Evolutionary conservation across 2,888 invertebrate species (phyloP).

Genomic region (Trissolcus japonicus): DNA sequence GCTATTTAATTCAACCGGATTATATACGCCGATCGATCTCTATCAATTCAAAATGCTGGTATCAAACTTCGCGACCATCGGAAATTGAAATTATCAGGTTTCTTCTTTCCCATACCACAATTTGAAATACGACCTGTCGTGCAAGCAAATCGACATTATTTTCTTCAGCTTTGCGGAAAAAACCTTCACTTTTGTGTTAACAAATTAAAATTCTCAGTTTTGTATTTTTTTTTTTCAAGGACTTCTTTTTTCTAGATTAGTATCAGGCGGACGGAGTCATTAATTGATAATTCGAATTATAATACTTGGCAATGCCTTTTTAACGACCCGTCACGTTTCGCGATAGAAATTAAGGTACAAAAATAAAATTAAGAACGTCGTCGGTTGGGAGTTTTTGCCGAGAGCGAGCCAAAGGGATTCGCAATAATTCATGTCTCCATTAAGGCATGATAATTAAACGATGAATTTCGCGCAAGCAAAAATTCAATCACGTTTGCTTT

Average conservation of each 20-base stretch:
- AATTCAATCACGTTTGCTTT: conserved; percentile 20
- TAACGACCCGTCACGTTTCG: conserved; percentile 24
- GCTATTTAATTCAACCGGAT: conserved; percentile 6
- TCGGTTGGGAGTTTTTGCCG: no score
- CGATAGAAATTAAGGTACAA: conserved; percentile 24
- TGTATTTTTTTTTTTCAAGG: no score
- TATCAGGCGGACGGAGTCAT: conserved; percentile 11
- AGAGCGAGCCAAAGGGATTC: conserved; percentile 9
- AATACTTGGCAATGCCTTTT: conserved; percentile 30
- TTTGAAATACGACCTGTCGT: no score
- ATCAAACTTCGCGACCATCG: no score
- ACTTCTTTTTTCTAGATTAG: no score
- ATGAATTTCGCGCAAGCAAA: no score
- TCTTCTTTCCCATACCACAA: no score
- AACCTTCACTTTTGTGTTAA: not conserved
- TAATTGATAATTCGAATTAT: conserved; percentile 36
- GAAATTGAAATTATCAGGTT: no score
- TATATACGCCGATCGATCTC: no score
- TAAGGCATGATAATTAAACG: conserved; percentile 3
- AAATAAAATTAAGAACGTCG: conserved; percentile 3
- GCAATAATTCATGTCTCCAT: conserved; percentile 29
- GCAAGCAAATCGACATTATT: conserved; percentile 5
- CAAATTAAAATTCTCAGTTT: conserved; percentile 1
- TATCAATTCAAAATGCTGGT: no score
- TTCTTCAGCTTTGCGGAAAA: conserved; percentile 1